These are phyloP conservation scores for Discoglossus pictus DNA, from an alignment of 2,797 vertebrate species.

Conservation along the genomic window DNA sequence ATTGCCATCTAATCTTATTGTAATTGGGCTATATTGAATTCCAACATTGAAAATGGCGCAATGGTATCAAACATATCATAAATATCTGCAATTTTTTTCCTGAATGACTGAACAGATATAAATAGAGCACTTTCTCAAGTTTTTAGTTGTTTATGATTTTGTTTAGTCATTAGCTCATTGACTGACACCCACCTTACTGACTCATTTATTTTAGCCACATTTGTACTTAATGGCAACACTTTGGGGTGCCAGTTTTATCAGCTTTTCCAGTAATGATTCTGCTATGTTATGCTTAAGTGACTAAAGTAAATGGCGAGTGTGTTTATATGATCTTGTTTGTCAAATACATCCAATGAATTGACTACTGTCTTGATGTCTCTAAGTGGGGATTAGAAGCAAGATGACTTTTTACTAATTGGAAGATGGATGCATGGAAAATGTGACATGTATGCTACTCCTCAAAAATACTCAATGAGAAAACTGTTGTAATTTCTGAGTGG, in stretches of 20 bases:
- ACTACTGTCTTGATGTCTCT: conserved; percentile 39
- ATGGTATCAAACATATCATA: no score
- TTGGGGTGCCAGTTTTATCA: conserved; percentile 38
- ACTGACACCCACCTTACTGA: conserved; percentile 21
- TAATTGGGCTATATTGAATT: no score
- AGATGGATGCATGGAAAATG: conserved; percentile 44
- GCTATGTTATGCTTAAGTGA: conserved; percentile 40
- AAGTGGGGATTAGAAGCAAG: conserved; percentile 39
- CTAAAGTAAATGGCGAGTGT: conserved; percentile 34
- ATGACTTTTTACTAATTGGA: conserved; percentile 46
- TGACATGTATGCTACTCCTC: conserved; percentile 18
- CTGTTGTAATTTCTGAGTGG: conserved; percentile 34
- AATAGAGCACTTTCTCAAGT: conserved; percentile 1
- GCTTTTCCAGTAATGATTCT: conserved; percentile 42
- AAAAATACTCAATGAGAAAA: conserved; percentile 30
- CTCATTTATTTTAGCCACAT: conserved; percentile 24
- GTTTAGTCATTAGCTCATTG: conserved; percentile 28
- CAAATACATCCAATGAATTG: conserved; percentile 48
- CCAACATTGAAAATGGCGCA: no score
- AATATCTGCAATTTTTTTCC: no score
- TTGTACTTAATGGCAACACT: conserved; percentile 19
- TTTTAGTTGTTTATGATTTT: conserved; percentile 34
- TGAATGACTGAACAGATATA: conserved; percentile 1
- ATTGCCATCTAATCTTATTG: no score
- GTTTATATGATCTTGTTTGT: conserved; percentile 46